A percentile compares a stretch with the other conserved stretches of the same genome.
These are phyloP conservation scores for Eledona agricola DNA, from an alignment of 2,888 invertebrate genomes.

Conservation along the genomic window DNA sequence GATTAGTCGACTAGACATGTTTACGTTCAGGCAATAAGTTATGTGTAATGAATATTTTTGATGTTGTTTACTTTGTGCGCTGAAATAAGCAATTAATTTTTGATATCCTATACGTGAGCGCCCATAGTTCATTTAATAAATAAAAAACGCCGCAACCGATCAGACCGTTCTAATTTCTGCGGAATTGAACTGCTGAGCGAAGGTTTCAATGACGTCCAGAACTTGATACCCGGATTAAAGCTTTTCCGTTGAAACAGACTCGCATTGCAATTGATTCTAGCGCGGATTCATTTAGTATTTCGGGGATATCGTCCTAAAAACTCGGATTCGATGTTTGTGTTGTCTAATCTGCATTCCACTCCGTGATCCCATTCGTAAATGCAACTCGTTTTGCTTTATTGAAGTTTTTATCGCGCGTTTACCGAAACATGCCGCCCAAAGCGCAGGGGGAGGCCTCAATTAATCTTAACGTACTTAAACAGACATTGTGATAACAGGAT, in stretches of 20 bases:
- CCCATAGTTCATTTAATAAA: too few relatives aligned
- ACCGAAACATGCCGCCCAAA: conserved; percentile 22
- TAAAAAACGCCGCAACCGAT: conserved; percentile 6
- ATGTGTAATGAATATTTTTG: too few relatives aligned
- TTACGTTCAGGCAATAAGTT: too few relatives aligned
- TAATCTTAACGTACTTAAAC: too few relatives aligned
- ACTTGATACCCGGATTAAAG: conserved; percentile 26
- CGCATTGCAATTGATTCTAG: conserved; percentile 21
- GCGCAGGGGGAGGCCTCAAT: too few relatives aligned
- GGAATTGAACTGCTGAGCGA: conserved; percentile 26
- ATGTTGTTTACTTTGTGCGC: too few relatives aligned
- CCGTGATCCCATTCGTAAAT: conserved; percentile 24
- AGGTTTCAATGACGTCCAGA: conserved; percentile 22
- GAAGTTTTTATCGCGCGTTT: conserved; percentile 17
- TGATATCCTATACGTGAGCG: too few relatives aligned
- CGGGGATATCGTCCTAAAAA: conserved; percentile 16
- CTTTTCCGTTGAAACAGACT: conserved; percentile 23
- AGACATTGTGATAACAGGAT: too few relatives aligned
- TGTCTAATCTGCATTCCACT: conserved; percentile 33
- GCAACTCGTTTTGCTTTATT: conserved; percentile 17
- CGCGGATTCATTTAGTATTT: conserved; percentile 22
- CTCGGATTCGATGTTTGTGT: conserved; percentile 25
- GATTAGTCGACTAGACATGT: too few relatives aligned
- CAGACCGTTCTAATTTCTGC: conserved; percentile 21
- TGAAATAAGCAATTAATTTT: too few relatives aligned